phyloP scores from a whole-genome alignment of 2,888 invertebrate genomes.

The Acleris emargana region DNA sequence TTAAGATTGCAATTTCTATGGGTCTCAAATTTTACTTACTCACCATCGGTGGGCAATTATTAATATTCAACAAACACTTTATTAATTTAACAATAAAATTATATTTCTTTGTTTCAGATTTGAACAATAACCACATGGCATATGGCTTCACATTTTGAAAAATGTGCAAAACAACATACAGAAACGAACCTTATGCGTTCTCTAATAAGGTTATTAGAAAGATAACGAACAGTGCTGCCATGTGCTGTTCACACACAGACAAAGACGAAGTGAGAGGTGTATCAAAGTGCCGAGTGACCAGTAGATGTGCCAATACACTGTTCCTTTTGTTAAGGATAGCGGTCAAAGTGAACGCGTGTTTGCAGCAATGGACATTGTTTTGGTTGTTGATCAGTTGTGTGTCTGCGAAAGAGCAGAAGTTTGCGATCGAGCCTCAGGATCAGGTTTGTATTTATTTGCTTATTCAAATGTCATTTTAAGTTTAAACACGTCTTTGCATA shows the following conservation, averaged over 20 bases:
- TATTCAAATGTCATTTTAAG: background rate
- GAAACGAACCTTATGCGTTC: slow-evolving; percentile 3
- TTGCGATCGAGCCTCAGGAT: slow-evolving; percentile 78
- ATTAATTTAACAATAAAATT: slow-evolving; percentile 2
- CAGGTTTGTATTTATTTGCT: slow-evolving; percentile 58
- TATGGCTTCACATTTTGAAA: slow-evolving; percentile 24
- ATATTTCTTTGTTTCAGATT: slow-evolving; percentile 28
- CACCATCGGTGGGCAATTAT: too few species aligned
- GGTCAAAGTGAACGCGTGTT: slow-evolving; percentile 40
- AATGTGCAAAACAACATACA: slow-evolving; percentile 3
- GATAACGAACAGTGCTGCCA: slow-evolving; percentile 27
- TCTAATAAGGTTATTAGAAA: slow-evolving; percentile 3
- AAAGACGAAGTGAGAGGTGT: slow-evolving; percentile 7
- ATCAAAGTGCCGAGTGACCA: slow-evolving; percentile 53
- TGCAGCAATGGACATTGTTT: slow-evolving; percentile 55
- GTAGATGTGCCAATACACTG: slow-evolving; percentile 69
- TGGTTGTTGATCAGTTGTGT: slow-evolving; percentile 54
- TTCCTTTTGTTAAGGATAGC: slow-evolving; percentile 73
- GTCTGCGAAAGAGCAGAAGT: slow-evolving; percentile 70
- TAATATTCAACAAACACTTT: background rate
- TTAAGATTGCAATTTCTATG: too few species aligned
- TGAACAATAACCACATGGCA: slow-evolving; percentile 11
- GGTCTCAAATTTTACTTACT: too few species aligned
- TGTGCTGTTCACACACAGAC: slow-evolving; percentile 7
- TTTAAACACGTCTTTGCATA: too few species aligned